Evolutionary conservation across 2,888 invertebrate genomes (phyloP), one percentile per base, ranked within the genome.

Genomic region (Agrenia bidenticulata): DNA sequence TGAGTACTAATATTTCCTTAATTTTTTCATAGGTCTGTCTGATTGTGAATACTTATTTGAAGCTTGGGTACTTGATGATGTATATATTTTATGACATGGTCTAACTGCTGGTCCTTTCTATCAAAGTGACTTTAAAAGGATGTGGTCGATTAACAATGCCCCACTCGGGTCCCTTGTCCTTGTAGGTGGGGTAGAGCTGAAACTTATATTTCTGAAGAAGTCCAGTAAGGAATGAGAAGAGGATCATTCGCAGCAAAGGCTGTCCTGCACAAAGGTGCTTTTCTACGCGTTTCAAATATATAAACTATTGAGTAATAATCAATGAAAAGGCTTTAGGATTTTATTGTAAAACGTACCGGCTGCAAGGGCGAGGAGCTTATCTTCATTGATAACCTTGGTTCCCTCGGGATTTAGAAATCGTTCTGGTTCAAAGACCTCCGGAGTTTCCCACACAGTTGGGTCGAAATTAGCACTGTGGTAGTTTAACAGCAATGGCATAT

Each of bases 231-330:
- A 55, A 55, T 2, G 55, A 55, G 32, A 55, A 55, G 32, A 55
- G 32, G n/a, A 55, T 55, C 55, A 55, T 55, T 2, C 55, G 26
- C 13, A 55, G 17, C 9, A 55, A 32, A 1, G 62, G 45, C 62
- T 66, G 60, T 1, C 66, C 66, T 15, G 62, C 56, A 19, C 66
- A 66, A 1, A 66, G 59, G 19, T 62, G 62, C 24, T 66, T 66
- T n/a, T 58, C 62, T 62, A 26, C 1, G 21, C 23, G 39, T 27
- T 15, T 49, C 15, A 39, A 39, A 7, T 17, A 1, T 13, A 50
- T 50, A 17, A 45, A 45, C 15, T 11, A 15, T 17, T 17, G 45
- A 5, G n/a, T n/a, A 17, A 45, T 45, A 45, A 5, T 45, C 15
- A 45, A 5, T 45, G 4, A 7, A 42, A 24, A 9, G 24, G 21